A percentile compares a stretch with the other conserved stretches of the same genome.
phyloP scores from a whole-genome alignment of 2,888 invertebrate species.

The Cephus pulcher region DNA sequence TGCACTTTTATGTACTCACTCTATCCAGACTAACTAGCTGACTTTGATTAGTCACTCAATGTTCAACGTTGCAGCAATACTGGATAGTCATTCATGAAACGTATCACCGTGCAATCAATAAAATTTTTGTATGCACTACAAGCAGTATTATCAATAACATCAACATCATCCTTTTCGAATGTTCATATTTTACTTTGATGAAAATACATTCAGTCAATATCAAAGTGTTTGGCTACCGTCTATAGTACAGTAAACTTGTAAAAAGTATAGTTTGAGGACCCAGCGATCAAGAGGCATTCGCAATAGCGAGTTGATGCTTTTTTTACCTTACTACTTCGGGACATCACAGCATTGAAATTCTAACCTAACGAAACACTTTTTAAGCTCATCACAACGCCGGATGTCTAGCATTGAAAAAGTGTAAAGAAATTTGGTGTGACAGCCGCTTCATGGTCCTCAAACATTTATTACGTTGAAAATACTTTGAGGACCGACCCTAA shows the following conservation, averaged over 20 bases:
- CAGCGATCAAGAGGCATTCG: too few species aligned
- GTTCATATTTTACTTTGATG: neutral
- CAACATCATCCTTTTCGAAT: neutral
- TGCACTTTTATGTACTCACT: neutral
- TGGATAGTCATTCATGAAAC: neutral
- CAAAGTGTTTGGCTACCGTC: neutral
- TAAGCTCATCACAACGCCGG: too few species aligned
- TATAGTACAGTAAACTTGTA: neutral
- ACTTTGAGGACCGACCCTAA: too few species aligned
- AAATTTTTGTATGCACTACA: neutral
- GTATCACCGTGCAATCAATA: neutral
- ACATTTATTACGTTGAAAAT: too few species aligned
- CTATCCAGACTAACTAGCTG: neutral
- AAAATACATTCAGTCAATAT: neutral
- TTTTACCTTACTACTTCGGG: too few species aligned
- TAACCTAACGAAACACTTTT: too few species aligned
- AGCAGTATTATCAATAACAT: neutral
- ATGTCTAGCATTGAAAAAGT: too few species aligned
- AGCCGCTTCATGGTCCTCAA: too few species aligned
- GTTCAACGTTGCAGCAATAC: neutral
- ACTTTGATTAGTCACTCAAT: neutral
- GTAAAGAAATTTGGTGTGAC: too few species aligned
- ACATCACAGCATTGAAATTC: too few species aligned
- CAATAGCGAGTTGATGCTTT: too few species aligned
- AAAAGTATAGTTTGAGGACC: too few species aligned